These are phyloP conservation scores for Morpho helenor DNA, from an alignment of 2,888 invertebrate genomes.

Conservation along the genomic window DNA sequence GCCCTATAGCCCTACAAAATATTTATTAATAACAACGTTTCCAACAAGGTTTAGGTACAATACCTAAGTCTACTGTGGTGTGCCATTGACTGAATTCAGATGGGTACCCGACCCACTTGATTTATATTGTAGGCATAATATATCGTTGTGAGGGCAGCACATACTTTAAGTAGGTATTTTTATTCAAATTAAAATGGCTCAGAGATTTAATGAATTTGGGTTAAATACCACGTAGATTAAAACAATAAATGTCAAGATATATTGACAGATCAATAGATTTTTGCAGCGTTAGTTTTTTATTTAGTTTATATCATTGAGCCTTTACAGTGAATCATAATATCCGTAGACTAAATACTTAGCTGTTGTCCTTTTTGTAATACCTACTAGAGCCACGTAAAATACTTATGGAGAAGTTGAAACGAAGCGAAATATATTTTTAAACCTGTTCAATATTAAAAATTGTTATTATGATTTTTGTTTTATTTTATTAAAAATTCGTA, in stretches of 20 bases:
- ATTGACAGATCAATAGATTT: too few species aligned
- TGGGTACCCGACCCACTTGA: too few species aligned
- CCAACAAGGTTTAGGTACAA: background rate
- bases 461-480: background rate
- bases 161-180: too few species aligned
- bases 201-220: too few species aligned
- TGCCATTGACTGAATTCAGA: too few species aligned
- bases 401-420: background rate
- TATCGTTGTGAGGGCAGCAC: too few species aligned
- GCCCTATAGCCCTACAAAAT: background rate
- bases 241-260: too few species aligned
- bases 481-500: background rate
- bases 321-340: background rate
- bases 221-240: too few species aligned
- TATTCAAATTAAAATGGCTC: too few species aligned
- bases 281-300: too few species aligned
- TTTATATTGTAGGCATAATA: too few species aligned
- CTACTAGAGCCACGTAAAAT: background rate
- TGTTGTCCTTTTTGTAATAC: background rate
- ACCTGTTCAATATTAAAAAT: background rate
- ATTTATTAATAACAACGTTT: constrained; percentile 2
- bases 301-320: background rate
- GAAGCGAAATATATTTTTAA: background rate
- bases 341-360: background rate
- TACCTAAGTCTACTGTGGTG: too few species aligned